Conservation (phyloP, 2,888 invertebrate species). For the Linnaemya vulpina region DNA sequence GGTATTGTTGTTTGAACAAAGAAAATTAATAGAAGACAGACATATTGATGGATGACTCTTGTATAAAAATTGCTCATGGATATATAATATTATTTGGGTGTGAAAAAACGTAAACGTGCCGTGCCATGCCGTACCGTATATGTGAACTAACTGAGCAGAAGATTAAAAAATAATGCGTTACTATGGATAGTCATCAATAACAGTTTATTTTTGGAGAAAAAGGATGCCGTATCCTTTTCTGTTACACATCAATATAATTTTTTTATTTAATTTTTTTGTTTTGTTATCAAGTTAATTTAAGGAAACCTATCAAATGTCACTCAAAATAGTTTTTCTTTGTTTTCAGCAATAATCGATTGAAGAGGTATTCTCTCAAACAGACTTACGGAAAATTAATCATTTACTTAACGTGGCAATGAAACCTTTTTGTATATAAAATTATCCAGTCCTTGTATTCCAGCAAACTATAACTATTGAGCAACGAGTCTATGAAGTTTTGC, state of each 20-base stretch:
- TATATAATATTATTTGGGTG: not conserved
- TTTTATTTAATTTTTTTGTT: not conserved
- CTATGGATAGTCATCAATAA: not conserved
- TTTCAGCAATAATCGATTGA: not conserved
- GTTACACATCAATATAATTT: not conserved
- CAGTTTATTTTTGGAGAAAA: not conserved
- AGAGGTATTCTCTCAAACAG: not conserved
- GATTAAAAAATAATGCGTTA: not conserved
- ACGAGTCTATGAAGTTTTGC: not conserved
- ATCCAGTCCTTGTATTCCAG: too few species aligned
- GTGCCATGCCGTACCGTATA: not conserved
- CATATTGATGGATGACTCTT: constrained; percentile 42
- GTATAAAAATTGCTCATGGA: not conserved
- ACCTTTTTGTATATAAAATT: too few species aligned
- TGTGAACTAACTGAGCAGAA: not conserved
- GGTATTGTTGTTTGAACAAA: not conserved
- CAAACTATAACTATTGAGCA: too few species aligned
- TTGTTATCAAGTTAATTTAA: not conserved
- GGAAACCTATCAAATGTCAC: not conserved
- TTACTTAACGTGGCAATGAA: too few species aligned
- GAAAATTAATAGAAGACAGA: constrained; percentile 2
- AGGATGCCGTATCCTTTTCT: not conserved
- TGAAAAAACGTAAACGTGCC: not conserved
- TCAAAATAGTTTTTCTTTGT: not conserved
- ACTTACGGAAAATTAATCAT: too few species aligned